Evolutionary conservation across 2,888 invertebrate genomes (phyloP), one percentile per base, ranked within the genome.

Genomic region (Cheilosia soror): DNA sequence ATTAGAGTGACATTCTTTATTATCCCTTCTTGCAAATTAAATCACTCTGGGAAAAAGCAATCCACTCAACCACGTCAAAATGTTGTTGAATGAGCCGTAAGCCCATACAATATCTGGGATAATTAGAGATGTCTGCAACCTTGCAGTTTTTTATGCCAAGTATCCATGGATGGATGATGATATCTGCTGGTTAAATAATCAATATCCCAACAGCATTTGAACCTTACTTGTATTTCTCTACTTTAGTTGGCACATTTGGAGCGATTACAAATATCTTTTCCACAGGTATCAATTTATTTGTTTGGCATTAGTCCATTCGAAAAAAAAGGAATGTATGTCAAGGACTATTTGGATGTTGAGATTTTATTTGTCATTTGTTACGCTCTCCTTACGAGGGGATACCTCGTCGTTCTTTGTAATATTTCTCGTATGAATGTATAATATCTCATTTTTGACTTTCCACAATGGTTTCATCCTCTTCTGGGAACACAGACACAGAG

Each of bases 231-330:
- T 51, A 15, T 42, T n/a, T 27, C 42, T 20, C 20, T n/a, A 44
- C 20, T 49, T 40, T 7, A 58, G 31, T 75, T 58, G 37, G 40
- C 65, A 57, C 57, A 57, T 37, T 37, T 15, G 44, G 20, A 75
- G 47, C 33, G 47, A 71, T 77, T 72, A 72, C 62, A 73, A 58
- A 78, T 13, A 44, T 69, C 57, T 79, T 75, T 58, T 69, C 69
- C 5, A 33, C 68, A 84, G 79, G 79, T 79, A 84, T 79, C 60
- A 79, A 75, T 75, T 75, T 58, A 65, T 79, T 31, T 37, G 62
- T 57, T 73, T 84, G 83, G 79, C 79, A 79, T 79, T 69, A 69
- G 68, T 69, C 79, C 79, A 84, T 79, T 75, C 13, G 51, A 73
- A 63, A 63, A 63, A 82, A 72, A 51, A 62, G 63, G 73, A 79